phyloP scores from a whole-genome alignment of 2,797 vertebrate species.

The Prunella strophiata region DNA sequence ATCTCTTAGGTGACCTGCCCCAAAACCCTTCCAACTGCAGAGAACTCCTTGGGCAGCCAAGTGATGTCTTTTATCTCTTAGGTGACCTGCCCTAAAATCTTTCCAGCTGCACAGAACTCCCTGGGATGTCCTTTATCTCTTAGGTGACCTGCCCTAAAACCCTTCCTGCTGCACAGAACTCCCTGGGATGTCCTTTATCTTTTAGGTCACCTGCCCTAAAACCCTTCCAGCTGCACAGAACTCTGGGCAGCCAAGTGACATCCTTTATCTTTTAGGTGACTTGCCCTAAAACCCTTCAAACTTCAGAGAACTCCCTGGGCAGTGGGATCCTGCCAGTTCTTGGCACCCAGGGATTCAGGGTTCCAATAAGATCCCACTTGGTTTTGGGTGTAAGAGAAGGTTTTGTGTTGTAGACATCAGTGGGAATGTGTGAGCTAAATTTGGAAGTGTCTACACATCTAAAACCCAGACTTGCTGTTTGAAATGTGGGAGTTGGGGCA shows the following conservation, averaged over 20 bases:
- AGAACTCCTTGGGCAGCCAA: background rate
- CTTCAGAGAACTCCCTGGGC: background rate
- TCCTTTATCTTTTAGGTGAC: background rate
- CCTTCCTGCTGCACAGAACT: background rate
- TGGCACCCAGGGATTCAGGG: too few relatives aligned
- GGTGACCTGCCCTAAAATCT: background rate
- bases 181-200: background rate
- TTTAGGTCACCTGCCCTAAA: background rate
- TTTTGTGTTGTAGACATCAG: rapidly evolving
- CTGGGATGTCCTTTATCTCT: too few relatives aligned
- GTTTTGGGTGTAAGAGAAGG: background rate
- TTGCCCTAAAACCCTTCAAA: background rate
- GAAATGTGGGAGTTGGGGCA: background rate
- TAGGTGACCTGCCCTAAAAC: background rate
- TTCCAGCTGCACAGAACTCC: background rate
- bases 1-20: background rate
- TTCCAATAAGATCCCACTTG: background rate
- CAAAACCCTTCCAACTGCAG: background rate
- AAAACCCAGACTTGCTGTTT: background rate
- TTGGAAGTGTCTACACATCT: background rate
- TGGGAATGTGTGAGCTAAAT: background rate
- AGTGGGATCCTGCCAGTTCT: too few relatives aligned
- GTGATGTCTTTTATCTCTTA: background rate
- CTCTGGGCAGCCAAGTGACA: too few relatives aligned
- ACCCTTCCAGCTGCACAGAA: background rate